These are phyloP conservation scores for Microcebus jonahi DNA, from an alignment of 2,113 vertebrate genomes.

Conservation along the genomic window DNA sequence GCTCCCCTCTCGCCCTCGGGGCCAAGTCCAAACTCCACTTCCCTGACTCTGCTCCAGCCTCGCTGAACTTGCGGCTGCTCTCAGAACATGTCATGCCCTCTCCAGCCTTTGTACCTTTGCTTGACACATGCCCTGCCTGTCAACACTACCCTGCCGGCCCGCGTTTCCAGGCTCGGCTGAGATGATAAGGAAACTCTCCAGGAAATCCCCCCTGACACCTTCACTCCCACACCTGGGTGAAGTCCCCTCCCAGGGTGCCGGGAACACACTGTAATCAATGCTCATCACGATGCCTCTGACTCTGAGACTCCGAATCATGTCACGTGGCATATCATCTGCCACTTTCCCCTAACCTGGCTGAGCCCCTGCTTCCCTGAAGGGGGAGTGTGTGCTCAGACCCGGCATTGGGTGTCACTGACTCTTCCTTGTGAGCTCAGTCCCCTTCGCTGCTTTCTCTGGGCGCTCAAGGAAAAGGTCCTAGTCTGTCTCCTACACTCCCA, in stretches of 20 bases:
- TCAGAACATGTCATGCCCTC: not conserved
- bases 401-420: not conserved
- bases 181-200: not conserved
- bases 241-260: not conserved
- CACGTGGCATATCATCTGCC: not conserved
- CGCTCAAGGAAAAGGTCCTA: not conserved
- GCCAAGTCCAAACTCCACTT: not conserved
- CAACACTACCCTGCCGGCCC: not conserved
- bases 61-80: not conserved
- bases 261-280: not conserved
- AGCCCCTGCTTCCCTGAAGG: not conserved
- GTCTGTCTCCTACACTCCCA: not conserved
- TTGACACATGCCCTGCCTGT: not conserved
- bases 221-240: not conserved
- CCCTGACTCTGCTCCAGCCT: not conserved
- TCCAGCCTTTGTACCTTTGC: not conserved
- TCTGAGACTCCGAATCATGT: not conserved
- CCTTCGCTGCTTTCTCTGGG: not conserved
- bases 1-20: not conserved
- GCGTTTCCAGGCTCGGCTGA: not conserved
- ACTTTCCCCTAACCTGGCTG: not conserved
- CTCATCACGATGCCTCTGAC: not conserved
- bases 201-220: not conserved
- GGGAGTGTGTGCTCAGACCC: rapidly evolving
- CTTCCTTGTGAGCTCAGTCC: not conserved